Evolutionary conservation across 2,888 invertebrate species (phyloP).

Genomic region (Schizaphis graminum): DNA sequence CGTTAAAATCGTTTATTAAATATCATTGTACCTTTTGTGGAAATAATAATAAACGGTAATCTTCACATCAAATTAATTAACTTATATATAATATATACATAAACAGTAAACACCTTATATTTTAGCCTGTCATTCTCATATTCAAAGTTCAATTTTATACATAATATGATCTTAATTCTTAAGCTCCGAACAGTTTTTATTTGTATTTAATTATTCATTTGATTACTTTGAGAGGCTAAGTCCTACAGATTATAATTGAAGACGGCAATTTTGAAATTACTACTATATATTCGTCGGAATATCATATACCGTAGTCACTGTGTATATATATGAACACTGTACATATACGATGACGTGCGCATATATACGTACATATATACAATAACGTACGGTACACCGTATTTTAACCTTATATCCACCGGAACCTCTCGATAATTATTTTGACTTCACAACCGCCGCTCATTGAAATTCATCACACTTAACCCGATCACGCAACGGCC

Average conservation of each 20-base stretch:
- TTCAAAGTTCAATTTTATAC: not conserved
- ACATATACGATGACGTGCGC: not conserved
- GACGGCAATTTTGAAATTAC: not conserved
- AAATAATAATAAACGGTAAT: conserved; percentile 11
- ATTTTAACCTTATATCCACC: not conserved
- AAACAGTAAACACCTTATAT: not conserved
- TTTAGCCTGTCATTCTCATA: not conserved
- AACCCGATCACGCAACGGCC: conserved; percentile 34
- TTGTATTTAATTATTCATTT: conserved; percentile 4
- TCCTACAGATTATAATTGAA: not conserved
- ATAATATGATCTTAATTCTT: not conserved
- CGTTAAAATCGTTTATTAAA: not conserved
- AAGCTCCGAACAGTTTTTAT: not conserved
- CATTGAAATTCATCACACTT: conserved; percentile 44
- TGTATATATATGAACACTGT: not conserved
- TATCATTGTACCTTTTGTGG: not conserved
- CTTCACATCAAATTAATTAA: not conserved
- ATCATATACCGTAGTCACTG: not conserved
- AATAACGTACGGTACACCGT: not conserved
- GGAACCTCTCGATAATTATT: conserved; percentile 20
- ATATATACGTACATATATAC: no score
- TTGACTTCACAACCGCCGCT: conserved; percentile 30
- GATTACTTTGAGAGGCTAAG: not conserved
- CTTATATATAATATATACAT: not conserved
- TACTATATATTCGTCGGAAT: not conserved